Evolutionary conservation across 2,797 vertebrate genomes (phyloP), one percentile per base, ranked within the genome.

Genomic region (Choloepus didactylus): DNA sequence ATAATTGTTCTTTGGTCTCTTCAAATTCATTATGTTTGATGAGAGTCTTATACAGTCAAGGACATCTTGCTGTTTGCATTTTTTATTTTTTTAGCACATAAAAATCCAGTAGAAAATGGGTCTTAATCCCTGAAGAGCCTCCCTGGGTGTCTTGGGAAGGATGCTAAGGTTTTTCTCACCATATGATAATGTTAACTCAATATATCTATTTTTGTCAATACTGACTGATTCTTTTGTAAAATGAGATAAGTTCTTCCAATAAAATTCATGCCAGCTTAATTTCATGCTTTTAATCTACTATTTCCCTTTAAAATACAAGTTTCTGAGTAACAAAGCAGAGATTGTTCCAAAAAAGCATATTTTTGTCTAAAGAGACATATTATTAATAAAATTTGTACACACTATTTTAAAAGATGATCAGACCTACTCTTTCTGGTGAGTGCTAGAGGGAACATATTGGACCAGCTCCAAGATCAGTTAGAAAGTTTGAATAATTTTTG

Each of bases 351-450:
- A 81, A 95, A 92, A 91, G 93, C 95, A 95, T 49, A 95, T 91
- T 96, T 35, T 77, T 56, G 75, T 67, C 83, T 60, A 93, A 90
- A 91, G 73, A 93, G 77, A 92, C 73, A 82, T 35, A 90, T 83
- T 64, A 91, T 97, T 96, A 95, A 94, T 95, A 96, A 90, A 95
- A 96, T 91, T 72, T 96, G 49, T 81, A 90, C 87, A 92, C 12
- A 81, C 14, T 49, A 66, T 83, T 95, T 97, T 94, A 91, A 95
- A 95, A 92, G 80, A 60, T 82, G 59, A 93, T 96, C 66, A 87
- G 87, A 88, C 66, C 59, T 85, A 82, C 21, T 93, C 38, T 87
- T n/a, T 92, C 46, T 87, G 54, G 23, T 9, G 10, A 91, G 27
- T 54, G 67, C 56, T 23, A 85, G 29, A 87, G 23, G 88, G 70